A percentile compares a stretch with the other conserved stretches of the same genome.
These are phyloP conservation scores for Aphidius colemani DNA, from an alignment of 2,888 invertebrate genomes.

Conservation along the genomic window DNA sequence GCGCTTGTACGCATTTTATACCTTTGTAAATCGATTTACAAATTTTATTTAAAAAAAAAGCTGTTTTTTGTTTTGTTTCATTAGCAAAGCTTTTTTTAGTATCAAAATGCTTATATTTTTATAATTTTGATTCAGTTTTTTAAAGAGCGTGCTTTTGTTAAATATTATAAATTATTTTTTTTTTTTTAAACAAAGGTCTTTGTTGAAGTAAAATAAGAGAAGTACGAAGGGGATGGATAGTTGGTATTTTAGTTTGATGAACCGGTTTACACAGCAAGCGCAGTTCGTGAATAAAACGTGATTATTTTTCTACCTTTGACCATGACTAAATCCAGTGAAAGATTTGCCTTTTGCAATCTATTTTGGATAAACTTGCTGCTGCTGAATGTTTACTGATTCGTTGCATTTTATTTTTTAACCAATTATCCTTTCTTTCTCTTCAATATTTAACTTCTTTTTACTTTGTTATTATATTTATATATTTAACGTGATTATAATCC, in stretches of 20 bases:
- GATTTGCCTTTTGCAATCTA: slow-evolving; percentile 21
- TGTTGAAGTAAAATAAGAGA: slow-evolving; percentile 24
- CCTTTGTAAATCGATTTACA: too few species aligned
- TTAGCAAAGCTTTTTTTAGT: too few species aligned
- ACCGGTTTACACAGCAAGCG: slow-evolving; percentile 32
- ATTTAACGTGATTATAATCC: neutral
- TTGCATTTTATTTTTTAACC: neutral
- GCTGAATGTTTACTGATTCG: slow-evolving; percentile 9
- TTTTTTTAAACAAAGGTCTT: slow-evolving; percentile 14
- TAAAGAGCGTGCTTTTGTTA: too few species aligned
- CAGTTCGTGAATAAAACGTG: slow-evolving; percentile 12
- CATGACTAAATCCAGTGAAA: slow-evolving; percentile 21
- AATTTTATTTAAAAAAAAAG: too few species aligned
- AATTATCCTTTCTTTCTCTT: neutral
- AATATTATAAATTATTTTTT: neutral
- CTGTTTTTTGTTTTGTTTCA: too few species aligned
- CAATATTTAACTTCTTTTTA: neutral
- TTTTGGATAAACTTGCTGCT: slow-evolving; percentile 28
- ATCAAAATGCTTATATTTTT: too few species aligned
- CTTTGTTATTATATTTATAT: neutral
- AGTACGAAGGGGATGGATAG: slow-evolving; percentile 22
- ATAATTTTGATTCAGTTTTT: too few species aligned
- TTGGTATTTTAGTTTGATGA: slow-evolving; percentile 29
- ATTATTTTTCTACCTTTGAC: slow-evolving; percentile 14
- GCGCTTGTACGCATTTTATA: too few species aligned